Conservation (phyloP, 2,888 invertebrate species). For the Malthinus flaveolus region DNA sequence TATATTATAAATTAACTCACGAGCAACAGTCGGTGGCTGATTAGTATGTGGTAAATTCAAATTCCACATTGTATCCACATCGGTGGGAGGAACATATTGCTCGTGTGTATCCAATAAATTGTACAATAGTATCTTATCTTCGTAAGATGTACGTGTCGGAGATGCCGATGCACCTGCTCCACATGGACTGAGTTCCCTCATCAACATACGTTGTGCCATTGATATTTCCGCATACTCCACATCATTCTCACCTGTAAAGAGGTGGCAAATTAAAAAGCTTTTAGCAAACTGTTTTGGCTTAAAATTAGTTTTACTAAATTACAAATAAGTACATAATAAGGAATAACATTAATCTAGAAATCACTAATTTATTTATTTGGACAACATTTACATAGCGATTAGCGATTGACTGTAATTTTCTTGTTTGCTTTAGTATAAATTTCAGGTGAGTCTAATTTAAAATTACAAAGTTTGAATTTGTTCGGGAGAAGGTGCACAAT, state of each 20-base stretch:
- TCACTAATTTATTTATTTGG: neutral
- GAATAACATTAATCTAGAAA: neutral
- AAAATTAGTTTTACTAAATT: neutral
- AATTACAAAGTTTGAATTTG: conserved; percentile 4
- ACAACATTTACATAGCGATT: too few relatives aligned
- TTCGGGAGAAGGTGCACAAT: conserved; percentile 36
- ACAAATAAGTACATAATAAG: neutral
- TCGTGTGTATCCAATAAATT: conserved; percentile 60
- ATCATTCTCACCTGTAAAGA: conserved; percentile 64
- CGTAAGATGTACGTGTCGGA: conserved; percentile 42
- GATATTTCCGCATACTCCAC: conserved; percentile 66
- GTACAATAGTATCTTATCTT: conserved; percentile 63
- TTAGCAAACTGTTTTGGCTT: neutral
- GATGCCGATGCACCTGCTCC: conserved; percentile 35
- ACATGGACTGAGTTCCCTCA: conserved; percentile 43
- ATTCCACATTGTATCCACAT: too few relatives aligned
- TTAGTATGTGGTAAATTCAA: neutral
- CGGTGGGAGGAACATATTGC: conserved; percentile 23
- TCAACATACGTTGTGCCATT: conserved; percentile 54
- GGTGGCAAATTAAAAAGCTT: neutral
- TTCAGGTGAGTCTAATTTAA: too few relatives aligned
- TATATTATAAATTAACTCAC: neutral
- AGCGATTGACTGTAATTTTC: too few relatives aligned
- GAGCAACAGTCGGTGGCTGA: conserved; percentile 1
- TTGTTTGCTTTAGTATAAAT: too few relatives aligned